Percentiles rank a stretch among this genome's conserved stretches.
These are phyloP conservation scores for Enteromius unitaeniatus DNA, from an alignment of 2,797 vertebrate genomes.

Conservation along the genomic window DNA sequence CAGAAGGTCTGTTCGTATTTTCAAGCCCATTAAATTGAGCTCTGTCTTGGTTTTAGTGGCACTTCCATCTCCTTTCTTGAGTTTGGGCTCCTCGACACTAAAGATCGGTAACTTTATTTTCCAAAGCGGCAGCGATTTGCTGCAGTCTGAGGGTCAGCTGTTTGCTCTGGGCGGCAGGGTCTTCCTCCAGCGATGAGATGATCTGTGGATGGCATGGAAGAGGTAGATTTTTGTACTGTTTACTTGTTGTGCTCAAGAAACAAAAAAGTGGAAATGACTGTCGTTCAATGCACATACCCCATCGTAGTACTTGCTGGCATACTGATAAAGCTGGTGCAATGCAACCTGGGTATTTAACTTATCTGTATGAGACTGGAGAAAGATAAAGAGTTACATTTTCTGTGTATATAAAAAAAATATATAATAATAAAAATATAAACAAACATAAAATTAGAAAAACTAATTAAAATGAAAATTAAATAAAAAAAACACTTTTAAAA, in stretches of 20 bases:
- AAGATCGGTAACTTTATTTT: conserved; percentile 90
- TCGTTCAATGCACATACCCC: conserved; percentile 70
- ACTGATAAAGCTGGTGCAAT: conserved; percentile 95
- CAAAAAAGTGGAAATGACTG: neutral
- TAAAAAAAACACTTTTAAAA: too few relatives aligned
- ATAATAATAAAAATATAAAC: neutral
- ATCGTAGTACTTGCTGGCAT: conserved; percentile 97
- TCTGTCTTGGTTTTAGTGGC: conserved; percentile 13
- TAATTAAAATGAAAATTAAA: neutral
- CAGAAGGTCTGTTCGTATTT: neutral
- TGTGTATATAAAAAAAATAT: neutral
- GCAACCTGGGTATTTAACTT: conserved; percentile 93
- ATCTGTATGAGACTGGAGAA: conserved; percentile 88
- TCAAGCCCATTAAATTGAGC: neutral
- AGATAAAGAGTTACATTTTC: neutral
- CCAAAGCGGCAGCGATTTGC: conserved; percentile 86
- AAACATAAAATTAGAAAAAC: neutral
- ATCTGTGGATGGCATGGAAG: conserved; percentile 31
- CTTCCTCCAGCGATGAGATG: conserved; percentile 46
- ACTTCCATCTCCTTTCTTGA: neutral
- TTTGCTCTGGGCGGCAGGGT: conserved; percentile 83
- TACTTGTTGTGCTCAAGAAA: conserved; percentile 6
- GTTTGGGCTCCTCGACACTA: conserved; percentile 65
- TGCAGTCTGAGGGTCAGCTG: conserved; percentile 87
- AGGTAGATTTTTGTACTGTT: neutral